Evolutionary conservation across 2,113 vertebrate species (phyloP).

Genomic region (Galbula dea): DNA sequence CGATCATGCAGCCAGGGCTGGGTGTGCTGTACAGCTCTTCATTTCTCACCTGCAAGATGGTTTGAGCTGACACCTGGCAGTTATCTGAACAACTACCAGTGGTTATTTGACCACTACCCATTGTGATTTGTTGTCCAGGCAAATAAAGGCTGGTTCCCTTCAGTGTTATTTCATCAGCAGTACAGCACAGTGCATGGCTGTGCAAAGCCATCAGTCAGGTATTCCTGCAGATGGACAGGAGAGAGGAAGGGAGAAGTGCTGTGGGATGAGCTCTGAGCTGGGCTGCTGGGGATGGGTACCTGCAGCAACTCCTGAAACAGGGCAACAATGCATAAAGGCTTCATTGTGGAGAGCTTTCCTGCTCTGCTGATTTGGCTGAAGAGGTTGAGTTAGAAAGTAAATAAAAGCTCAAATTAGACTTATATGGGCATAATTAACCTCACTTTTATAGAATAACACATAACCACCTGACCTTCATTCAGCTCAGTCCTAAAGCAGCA

Average conservation of each 20-base stretch:
- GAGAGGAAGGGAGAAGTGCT: no score
- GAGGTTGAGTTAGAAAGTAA: neutral
- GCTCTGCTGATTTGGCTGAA: neutral
- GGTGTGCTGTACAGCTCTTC: no score
- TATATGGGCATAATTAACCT: neutral
- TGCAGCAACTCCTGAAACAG: neutral
- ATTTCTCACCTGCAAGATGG: no score
- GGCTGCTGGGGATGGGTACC: no score
- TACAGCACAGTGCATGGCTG: accelerated
- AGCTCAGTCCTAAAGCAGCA: neutral
- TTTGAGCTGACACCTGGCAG: no score
- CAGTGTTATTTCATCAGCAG: neutral
- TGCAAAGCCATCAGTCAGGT: no score
- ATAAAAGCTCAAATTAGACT: neutral
- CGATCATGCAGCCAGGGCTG: no score
- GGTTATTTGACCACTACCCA: no score
- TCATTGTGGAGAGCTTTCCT: neutral
- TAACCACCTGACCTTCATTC: neutral
- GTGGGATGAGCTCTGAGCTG: neutral
- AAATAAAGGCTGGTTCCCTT: neutral
- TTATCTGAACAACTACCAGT: no score
- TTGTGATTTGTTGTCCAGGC: neutral
- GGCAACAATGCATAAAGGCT: neutral
- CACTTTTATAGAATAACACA: neutral
- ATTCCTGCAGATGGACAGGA: neutral